Evolutionary conservation across 2,888 invertebrate genomes (phyloP), one percentile per base, ranked within the genome.

Genomic region (Phania funesta): DNA sequence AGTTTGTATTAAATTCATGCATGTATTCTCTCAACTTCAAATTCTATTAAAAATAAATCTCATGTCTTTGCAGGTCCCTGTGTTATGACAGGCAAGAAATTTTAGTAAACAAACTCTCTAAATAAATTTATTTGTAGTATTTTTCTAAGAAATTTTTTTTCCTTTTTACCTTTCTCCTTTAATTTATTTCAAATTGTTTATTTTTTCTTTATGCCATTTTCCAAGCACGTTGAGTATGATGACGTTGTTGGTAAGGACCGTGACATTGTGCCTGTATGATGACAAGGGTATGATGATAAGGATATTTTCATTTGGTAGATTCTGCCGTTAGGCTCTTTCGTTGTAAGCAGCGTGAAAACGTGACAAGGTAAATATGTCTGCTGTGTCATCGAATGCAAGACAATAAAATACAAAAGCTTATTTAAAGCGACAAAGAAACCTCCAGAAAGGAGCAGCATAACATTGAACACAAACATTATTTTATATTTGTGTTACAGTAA

Each of bases 31-130:
- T 20, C 26, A 65, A 38, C 65, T 56, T 75, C 56, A 56, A 24
- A 56, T 75, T 65, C 26, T 56, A 56, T 75, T 48, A 54, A 62
- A 77, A 70, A 70, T 35, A 62, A 71, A 77, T 60, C 52, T 60
- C 32, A 52, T 20, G 68, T 52, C 52, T 32, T 62, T 62, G 4
- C 35, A 56, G 24, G 38, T 65, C n/a, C 26, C 65, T 75, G 44
- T 46, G 74, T 74, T 75, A 65, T 75, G 74, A 75, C 74, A 56
- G 29, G 54, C 54, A 35, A 46, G 6, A 41, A 64, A 56, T n/a
- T n/a, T 13, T 52, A 3, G 8, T 6, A n/a, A 50, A 41, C 50
- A 41, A 60, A 3, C 38, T 62, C 18, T 38, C 11, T 38, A 38
- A 38, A 38, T 38, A 38, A 38, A 44, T 44, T n/a, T 44, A 44